These are phyloP conservation scores for Eumacrocentrus americanus DNA, from an alignment of 2,888 invertebrate genomes.

Conservation along the genomic window DNA sequence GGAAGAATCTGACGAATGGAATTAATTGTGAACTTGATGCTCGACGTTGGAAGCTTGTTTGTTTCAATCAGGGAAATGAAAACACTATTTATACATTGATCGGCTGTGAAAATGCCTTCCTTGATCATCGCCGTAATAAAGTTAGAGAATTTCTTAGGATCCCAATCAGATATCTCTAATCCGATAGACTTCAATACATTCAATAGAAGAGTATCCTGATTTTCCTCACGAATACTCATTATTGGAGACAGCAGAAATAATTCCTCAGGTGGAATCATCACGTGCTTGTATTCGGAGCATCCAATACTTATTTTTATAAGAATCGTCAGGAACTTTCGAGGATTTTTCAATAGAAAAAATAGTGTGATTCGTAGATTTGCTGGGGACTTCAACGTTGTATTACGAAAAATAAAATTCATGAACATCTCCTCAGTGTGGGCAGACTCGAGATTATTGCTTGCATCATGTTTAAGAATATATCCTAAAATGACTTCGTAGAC, in stretches of 20 bases:
- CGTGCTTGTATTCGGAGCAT: conserved; percentile 38
- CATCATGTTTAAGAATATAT: conserved; percentile 45
- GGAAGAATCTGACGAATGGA: conserved; percentile 32
- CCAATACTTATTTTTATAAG: conserved; percentile 50
- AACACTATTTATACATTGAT: conserved; percentile 46
- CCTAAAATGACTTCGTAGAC: conserved; percentile 43
- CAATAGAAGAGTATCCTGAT: conserved; percentile 35
- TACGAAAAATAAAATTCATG: conserved; percentile 40
- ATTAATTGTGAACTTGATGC: conserved; percentile 36
- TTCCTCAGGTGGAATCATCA: conserved; percentile 45
- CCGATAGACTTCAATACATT: conserved; percentile 34
- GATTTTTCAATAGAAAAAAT: conserved; percentile 44
- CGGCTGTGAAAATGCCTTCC: conserved; percentile 29
- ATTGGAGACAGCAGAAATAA: conserved; percentile 44
- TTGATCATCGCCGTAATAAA: conserved; percentile 37
- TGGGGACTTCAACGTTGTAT: conserved; percentile 38
- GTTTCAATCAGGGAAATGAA: conserved; percentile 43
- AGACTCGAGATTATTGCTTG: conserved; percentile 39
- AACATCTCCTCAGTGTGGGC: conserved; percentile 41
- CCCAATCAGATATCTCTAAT: conserved; percentile 39
- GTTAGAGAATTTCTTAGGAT: conserved; percentile 40
- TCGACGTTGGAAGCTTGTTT: conserved; percentile 12
- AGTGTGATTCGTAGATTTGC: conserved; percentile 34
- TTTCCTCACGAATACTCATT: conserved; percentile 40
- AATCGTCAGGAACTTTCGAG: conserved; percentile 43